Base-by-base conservation (phyloP, 2,888 invertebrate species). In the Yponomeuta plumbellus region DNA sequence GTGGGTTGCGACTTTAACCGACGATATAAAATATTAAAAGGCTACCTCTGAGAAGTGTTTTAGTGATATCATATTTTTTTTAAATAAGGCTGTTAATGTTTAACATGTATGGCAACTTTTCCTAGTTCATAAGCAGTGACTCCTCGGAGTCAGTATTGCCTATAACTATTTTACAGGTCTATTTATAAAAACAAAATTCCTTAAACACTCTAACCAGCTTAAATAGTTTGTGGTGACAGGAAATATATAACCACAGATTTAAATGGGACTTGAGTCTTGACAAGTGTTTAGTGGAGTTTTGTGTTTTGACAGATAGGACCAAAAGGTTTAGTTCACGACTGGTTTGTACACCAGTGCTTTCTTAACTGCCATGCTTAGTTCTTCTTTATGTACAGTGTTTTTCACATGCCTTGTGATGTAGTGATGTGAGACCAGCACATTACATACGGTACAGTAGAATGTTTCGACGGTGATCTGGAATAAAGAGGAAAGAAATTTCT, bases 381-480 rank as follows among this genome's bases (percentile, higher is more conserved):
- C 78, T 0, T 74, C 65, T 0, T 17, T 61, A 39, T 87, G 87
- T 0, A 66, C 70, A 0, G 81, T 80, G 0, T 76, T 67, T 0
- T 57, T n/a, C 0, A 83, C 69, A 64, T 88, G 87, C 0, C 76
- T 73, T 26, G 70, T 69, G 0, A 83, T 62, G 11, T 73, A 74
- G 0, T 72, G 66, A 0, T 76, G 69, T 0, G 70, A 59, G 0
- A 84, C 75, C 0, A 76, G 52, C 0, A 83, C 79, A 34, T 85
- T 84, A 70, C 87, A 88, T 23, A 85, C 74, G 0, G 85, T 83
- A 67, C 87, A 88, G 69, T 84, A 86, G 8, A 73, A 71, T 0
- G 68, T 70, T 0, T 71, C 71, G 1, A 68, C 67, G 1, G 73
- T 72, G 0, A 86, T 40, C 87, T 87, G 79, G 6, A 79, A 84